These are phyloP conservation scores for Neopipo cinnamomea DNA, from an alignment of 2,113 vertebrate species.

Conservation along the genomic window DNA sequence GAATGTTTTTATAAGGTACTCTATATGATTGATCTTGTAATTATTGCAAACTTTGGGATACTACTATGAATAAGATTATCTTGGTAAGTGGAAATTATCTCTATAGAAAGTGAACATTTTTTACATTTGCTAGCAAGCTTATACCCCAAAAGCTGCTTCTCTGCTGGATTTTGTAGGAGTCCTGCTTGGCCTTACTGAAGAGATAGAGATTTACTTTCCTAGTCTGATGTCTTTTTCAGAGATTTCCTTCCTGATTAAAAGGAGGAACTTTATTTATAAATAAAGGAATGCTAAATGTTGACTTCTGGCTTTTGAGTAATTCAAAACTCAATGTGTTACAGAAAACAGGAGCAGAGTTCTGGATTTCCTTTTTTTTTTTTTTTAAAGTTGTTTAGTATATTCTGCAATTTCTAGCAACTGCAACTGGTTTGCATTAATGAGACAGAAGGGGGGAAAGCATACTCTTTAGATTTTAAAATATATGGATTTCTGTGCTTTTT, in stretches of 20 bases:
- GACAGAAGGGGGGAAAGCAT: background rate
- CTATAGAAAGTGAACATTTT: background rate
- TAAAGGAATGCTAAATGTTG: background rate
- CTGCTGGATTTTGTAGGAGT: background rate
- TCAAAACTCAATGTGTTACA: background rate
- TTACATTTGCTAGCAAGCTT: background rate
- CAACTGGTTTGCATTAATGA: background rate
- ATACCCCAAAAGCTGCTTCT: background rate
- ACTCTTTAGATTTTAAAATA: background rate
- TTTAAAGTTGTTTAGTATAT: background rate
- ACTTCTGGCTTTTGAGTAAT: background rate
- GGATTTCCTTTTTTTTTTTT: background rate
- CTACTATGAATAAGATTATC: background rate
- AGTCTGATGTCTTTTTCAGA: background rate
- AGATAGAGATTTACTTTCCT: background rate
- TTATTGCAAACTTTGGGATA: background rate
- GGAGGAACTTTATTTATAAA: background rate
- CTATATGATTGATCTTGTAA: background rate
- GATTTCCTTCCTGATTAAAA: background rate
- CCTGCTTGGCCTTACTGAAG: background rate
- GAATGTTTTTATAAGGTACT: background rate
- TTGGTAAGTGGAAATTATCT: background rate
- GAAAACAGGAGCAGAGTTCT: background rate
- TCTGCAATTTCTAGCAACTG: background rate
- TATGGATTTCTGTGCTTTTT: background rate